Conservation (phyloP, 2,797 vertebrate species). For the Alosa sapidissima region DNA sequence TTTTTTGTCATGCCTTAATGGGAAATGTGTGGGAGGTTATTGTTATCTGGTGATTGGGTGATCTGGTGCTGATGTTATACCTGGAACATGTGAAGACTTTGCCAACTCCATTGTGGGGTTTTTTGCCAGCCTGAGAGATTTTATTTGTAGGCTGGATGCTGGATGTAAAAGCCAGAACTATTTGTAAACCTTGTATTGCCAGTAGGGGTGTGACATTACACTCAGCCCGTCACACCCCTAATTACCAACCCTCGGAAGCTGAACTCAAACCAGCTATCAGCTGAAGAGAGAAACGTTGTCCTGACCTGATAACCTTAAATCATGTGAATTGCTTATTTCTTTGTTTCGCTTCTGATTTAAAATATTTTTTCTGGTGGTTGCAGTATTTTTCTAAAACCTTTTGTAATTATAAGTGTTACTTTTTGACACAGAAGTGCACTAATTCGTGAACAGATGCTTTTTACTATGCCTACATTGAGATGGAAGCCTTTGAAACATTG, state of each 20-base stretch:
- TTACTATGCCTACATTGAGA: conserved; percentile 46
- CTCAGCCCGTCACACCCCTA: too few species aligned
- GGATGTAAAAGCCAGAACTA: not conserved
- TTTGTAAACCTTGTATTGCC: too few species aligned
- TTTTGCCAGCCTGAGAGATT: not conserved
- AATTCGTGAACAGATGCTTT: conserved; percentile 15
- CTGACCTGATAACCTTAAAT: not conserved
- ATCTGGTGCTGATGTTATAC: not conserved
- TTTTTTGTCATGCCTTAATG: conserved; percentile 30
- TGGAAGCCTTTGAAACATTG: not conserved
- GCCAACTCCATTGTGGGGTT: not conserved
- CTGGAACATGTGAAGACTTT: not conserved
- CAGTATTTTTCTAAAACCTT: conserved; percentile 47
- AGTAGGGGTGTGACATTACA: too few species aligned
- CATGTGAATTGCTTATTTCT: not conserved
- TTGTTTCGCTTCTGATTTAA: not conserved
- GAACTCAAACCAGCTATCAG: not conserved
- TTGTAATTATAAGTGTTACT: conserved; percentile 51
- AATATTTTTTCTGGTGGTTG: not conserved
- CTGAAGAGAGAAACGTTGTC: not conserved
- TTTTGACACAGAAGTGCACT: conserved; percentile 22
- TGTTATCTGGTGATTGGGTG: not conserved
- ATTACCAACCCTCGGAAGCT: not conserved
- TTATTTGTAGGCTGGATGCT: not conserved
- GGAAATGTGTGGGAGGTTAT: not conserved